Evolutionary conservation across 2,888 invertebrate species (phyloP).

Genomic region (Drosophila nigricruria): DNA sequence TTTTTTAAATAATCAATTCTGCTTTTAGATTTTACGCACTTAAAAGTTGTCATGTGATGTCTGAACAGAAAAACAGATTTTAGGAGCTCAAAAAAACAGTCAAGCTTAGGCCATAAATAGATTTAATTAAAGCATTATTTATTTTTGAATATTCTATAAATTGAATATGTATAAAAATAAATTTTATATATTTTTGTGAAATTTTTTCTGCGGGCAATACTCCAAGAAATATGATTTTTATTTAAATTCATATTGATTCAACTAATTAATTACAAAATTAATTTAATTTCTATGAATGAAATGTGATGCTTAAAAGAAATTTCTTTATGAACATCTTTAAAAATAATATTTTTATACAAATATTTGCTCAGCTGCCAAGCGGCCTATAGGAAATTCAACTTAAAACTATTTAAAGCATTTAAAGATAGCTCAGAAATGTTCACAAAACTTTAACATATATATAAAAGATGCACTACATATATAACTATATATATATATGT

Average conservation of each 20-base stretch:
- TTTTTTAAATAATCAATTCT: constrained; percentile 7
- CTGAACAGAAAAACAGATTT: background rate
- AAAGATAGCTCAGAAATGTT: background rate
- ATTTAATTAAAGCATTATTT: background rate
- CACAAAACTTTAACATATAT: background rate
- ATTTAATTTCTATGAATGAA: background rate
- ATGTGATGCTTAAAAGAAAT: background rate
- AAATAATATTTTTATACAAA: background rate
- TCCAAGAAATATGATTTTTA: background rate
- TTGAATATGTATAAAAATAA: background rate
- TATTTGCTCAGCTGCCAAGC: background rate
- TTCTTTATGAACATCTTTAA: background rate
- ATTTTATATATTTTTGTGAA: background rate
- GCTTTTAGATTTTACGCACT: background rate
- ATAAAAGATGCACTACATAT: background rate
- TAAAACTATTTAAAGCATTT: background rate
- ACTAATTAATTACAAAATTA: background rate
- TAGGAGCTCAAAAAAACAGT: background rate
- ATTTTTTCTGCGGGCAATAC: background rate
- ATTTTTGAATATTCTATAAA: background rate
- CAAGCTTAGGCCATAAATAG: background rate
- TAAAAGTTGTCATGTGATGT: background rate
- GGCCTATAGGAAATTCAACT: constrained; percentile 7
- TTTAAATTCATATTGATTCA: background rate
- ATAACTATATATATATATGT: background rate